phyloP scores from a whole-genome alignment of 2,888 invertebrate species.

The Ferrisia virgata region DNA sequence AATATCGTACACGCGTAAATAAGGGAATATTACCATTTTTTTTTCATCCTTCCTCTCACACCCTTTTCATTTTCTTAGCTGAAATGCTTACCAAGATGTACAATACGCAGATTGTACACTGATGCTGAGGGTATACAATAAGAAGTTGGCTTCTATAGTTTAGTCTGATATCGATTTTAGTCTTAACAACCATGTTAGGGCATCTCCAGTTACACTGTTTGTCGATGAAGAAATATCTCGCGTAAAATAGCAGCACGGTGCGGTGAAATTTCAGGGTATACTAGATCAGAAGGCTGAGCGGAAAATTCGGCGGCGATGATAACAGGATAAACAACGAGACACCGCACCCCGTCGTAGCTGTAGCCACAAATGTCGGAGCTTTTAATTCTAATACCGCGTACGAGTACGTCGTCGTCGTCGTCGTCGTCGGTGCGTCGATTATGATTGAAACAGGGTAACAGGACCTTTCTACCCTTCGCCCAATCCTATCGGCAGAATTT shows the following conservation, averaged over 20 bases:
- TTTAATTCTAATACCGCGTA: background rate
- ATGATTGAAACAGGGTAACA: background rate
- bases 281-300: too few relatives aligned
- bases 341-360: too few relatives aligned
- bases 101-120: background rate
- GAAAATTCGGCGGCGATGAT: too few relatives aligned
- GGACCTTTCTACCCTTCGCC: background rate
- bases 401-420: too few relatives aligned
- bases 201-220: background rate
- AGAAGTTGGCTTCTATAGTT: too few relatives aligned
- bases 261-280: background rate
- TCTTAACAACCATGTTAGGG: background rate
- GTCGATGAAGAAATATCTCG: too few relatives aligned
- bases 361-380: background rate
- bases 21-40: constrained; percentile 1
- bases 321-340: too few relatives aligned
- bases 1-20: background rate
- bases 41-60: background rate
- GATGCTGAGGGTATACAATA: too few relatives aligned
- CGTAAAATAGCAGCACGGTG: too few relatives aligned
- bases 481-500: too few relatives aligned
- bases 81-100: background rate
- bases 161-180: background rate
- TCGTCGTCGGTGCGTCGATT: too few relatives aligned
- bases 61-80: background rate